These are phyloP conservation scores for Xiphorhynchus erythropygius DNA, from an alignment of 2,797 vertebrate species.

Conservation along the genomic window DNA sequence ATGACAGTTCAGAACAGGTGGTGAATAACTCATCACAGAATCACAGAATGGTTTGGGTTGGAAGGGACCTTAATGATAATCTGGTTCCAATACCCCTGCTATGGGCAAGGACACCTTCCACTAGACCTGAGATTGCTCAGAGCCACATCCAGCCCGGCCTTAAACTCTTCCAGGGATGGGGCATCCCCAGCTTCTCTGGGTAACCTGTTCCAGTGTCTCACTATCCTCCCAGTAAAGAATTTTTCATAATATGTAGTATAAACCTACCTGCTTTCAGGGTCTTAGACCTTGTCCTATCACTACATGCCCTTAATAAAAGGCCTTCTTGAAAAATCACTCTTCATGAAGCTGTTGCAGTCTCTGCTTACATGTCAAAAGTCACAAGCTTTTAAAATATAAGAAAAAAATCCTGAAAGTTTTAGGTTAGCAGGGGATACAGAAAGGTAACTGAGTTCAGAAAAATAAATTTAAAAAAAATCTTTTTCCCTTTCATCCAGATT, in stretches of 20 bases:
- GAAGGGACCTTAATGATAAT: not conserved
- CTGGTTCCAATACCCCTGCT: not conserved
- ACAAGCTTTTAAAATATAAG: not conserved
- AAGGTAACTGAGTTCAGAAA: not conserved
- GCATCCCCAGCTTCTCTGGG: not conserved
- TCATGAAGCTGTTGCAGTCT: not conserved
- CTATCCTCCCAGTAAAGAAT: not conserved
- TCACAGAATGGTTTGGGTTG: not conserved
- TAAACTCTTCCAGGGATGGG: not conserved
- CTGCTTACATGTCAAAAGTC: not conserved
- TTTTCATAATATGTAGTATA: not conserved
- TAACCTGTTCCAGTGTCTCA: not conserved
- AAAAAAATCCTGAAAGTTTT: not conserved
- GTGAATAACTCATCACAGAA: not conserved
- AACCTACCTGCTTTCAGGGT: not conserved
- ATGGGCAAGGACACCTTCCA: not conserved
- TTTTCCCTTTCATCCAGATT: not conserved
- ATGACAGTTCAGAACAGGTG: not conserved
- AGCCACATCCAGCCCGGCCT: not conserved
- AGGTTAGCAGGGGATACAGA: not conserved
- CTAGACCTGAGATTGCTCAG: not conserved
- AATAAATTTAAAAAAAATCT: rapidly evolving
- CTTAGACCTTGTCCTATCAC: not conserved
- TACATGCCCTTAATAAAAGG: not conserved
- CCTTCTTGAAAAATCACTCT: not conserved